Evolutionary conservation across 2,797 vertebrate species (phyloP), one percentile per base, ranked within the genome.

Genomic region (Aselliscus stoliczkanus): DNA sequence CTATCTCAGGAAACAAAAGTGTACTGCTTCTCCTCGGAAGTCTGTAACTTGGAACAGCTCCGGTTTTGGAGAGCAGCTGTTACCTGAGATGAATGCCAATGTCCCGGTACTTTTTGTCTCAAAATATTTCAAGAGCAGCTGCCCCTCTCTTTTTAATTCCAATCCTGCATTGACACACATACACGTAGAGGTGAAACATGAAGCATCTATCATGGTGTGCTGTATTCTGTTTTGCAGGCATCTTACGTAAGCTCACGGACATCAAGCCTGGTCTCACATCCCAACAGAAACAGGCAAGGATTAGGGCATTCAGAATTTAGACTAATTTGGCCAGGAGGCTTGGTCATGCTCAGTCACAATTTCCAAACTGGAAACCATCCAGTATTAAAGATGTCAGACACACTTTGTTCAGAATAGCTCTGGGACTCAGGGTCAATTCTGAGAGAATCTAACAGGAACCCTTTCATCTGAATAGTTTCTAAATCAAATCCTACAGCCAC

Each of bases 31-130:
- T 85, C 34, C 12, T 95, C 58, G 91, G 62, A 90, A 92, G 73
- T 83, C 73, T 95, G 39, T 67, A 82, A 89, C 73, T 94, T 86
- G 92, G 88, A 95, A 67, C 20, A 62, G 23, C 6, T 27, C 31
- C 93, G 90, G 20, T 62, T 92, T 62, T 25, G 34, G 54, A 81
- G 77, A 94, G 93, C 65, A 92, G 58, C 56, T 86, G 47, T 34
- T 93, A 80, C 42, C 62, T 21, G 65, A 96, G 60, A 85, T 69
- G 58, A 96, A 92, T 60, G 50, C 70, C 90, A 96, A 70, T 31
- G 13, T 47, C 84, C 34, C 0, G 0, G 29, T 44, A 95, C n/a
- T 95, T 77, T 95, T 65, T 84, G 39, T 42, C 65, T 83, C 81
- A 93, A 94, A 96, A 80, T 89, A 90, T 76, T 72, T 72, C 29